These are phyloP conservation scores for Idaea dimidiata DNA, from an alignment of 2,888 invertebrate genomes.

Conservation along the genomic window DNA sequence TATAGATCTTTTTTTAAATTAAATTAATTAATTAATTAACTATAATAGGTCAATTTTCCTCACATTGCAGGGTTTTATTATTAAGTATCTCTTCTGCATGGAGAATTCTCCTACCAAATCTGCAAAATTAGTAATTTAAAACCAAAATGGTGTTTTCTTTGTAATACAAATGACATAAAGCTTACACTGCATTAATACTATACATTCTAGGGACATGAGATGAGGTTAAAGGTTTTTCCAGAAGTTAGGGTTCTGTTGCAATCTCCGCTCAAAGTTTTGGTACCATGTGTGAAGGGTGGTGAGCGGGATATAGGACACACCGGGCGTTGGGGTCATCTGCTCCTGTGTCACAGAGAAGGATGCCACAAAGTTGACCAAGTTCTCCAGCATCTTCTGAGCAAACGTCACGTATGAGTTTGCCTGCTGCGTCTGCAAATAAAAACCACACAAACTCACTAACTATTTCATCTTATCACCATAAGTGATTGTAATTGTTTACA, in stretches of 20 bases:
- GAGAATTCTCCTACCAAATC: too few species aligned
- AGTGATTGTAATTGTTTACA: too few species aligned
- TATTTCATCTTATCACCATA: neutral
- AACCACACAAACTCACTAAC: constrained; percentile 4
- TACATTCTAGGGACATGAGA: too few species aligned
- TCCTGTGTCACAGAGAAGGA: constrained; percentile 92
- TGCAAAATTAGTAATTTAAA: too few species aligned
- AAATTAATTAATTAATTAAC: too few species aligned
- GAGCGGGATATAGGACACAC: constrained; percentile 92
- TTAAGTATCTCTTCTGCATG: too few species aligned
- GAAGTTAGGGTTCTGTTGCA: constrained; percentile 95
- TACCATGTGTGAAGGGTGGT: constrained; percentile 96
- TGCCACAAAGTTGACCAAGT: constrained; percentile 94
- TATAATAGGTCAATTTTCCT: too few species aligned
- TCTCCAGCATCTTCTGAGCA: constrained; percentile 95
- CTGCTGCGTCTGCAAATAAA: constrained; percentile 56
- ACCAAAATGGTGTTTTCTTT: too few species aligned
- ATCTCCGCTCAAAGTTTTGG: constrained; percentile 92
- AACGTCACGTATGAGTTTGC: constrained; percentile 82
- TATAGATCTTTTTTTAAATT: too few species aligned
- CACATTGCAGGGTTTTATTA: too few species aligned
- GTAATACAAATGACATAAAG: too few species aligned
- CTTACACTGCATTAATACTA: too few species aligned
- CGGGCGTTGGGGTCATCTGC: constrained; percentile 89
- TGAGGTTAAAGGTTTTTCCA: constrained; percentile 85